Evolutionary conservation across 1,140 invertebrate species (phyloP).

Genomic region (Carposina sasakii): DNA sequence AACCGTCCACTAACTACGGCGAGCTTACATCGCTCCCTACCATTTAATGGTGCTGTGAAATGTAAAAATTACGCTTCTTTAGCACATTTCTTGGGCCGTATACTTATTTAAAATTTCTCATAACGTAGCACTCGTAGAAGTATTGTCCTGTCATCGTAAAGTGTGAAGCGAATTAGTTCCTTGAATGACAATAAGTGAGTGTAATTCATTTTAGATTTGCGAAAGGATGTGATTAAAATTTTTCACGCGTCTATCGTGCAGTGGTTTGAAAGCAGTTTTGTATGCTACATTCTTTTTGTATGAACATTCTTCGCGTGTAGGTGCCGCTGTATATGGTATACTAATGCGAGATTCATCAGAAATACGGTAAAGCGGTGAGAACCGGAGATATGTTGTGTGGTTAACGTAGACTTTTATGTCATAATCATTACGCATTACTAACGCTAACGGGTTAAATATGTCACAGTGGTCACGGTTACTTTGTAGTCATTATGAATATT

Average conservation of each 20-base stretch:
- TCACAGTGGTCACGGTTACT: too few relatives aligned
- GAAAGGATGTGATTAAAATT: slow-evolving; percentile 25
- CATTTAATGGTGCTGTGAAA: slow-evolving; percentile 8
- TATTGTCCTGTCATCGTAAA: slow-evolving; percentile 28
- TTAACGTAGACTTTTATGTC: not conserved
- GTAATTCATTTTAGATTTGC: slow-evolving; percentile 24
- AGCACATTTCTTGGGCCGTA: too few relatives aligned
- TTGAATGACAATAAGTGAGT: too few relatives aligned
- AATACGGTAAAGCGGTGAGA: not conserved
- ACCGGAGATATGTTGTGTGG: slow-evolving; percentile 6
- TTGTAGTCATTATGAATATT: too few relatives aligned
- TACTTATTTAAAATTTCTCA: too few relatives aligned
- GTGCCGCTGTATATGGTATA: slow-evolving; percentile 11
- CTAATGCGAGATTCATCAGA: not conserved
- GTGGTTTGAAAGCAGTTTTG: slow-evolving; percentile 27
- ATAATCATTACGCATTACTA: too few relatives aligned
- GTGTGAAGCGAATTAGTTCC: too few relatives aligned
- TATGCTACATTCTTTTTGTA: slow-evolving; percentile 10
- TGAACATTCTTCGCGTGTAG: too few relatives aligned
- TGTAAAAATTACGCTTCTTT: slow-evolving; percentile 12
- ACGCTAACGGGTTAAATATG: too few relatives aligned
- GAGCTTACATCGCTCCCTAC: too few relatives aligned
- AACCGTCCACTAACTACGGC: slow-evolving; percentile 12
- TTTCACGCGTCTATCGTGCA: slow-evolving; percentile 11
- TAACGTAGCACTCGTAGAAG: too few relatives aligned